phyloP scores from a whole-genome alignment of 2,797 vertebrate species.

The Clarias laeviceps region DNA sequence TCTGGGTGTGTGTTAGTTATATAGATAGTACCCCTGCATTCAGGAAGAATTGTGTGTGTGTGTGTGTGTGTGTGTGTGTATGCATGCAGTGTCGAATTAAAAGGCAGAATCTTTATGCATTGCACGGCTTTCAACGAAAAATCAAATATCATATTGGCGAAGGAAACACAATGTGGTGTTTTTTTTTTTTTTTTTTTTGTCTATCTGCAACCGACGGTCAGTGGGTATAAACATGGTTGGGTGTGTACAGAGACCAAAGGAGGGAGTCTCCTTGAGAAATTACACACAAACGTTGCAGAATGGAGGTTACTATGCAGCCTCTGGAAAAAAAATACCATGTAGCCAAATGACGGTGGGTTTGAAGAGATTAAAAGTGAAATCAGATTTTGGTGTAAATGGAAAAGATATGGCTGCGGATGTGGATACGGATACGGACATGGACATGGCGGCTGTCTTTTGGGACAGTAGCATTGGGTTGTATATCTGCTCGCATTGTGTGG shows the following conservation, averaged over 20 bases:
- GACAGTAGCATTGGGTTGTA: slow-evolving; percentile 35
- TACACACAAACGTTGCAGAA: slow-evolving; percentile 30
- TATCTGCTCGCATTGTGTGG: not conserved
- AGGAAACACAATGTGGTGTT: slow-evolving; percentile 7
- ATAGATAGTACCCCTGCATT: slow-evolving; percentile 8
- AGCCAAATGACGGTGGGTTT: slow-evolving; percentile 50
- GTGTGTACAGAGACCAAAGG: slow-evolving; percentile 60
- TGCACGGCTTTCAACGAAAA: not conserved
- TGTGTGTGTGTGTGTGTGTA: not conserved
- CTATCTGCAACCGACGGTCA: slow-evolving; percentile 31
- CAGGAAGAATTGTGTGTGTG: not conserved
- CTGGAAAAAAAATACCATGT: not conserved
- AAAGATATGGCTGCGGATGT: not conserved
- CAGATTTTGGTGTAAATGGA: slow-evolving; percentile 48
- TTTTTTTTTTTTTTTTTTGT: not conserved
- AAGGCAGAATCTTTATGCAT: not conserved
- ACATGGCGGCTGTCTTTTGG: slow-evolving; percentile 54
- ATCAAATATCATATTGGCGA: slow-evolving; percentile 29
- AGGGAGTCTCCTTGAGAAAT: slow-evolving; percentile 60
- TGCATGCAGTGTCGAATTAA: not conserved
- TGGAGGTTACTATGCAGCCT: slow-evolving; percentile 29
- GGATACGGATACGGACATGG: slow-evolving; percentile 53
- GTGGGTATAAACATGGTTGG: slow-evolving; percentile 53
- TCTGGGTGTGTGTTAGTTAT: slow-evolving; percentile 20
- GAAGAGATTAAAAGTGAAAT: slow-evolving; percentile 48